Conservation (phyloP, 2,113 vertebrate genomes). For the Morone chrysops region DNA sequence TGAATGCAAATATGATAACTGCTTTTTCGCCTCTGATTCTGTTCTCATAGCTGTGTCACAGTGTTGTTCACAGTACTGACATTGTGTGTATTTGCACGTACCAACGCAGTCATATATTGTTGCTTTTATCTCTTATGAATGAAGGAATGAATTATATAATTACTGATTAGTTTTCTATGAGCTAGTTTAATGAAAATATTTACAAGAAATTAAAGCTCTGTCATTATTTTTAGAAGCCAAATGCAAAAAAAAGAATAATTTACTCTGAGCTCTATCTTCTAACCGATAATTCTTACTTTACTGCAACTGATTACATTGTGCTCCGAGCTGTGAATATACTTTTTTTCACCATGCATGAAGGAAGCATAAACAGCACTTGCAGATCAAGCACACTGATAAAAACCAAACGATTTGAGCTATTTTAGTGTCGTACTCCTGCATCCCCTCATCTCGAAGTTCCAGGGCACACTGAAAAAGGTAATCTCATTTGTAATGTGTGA, state of each 20-base stretch:
- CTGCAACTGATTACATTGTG: slow-evolving; percentile 81
- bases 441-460: slow-evolving; percentile 79
- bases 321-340: slow-evolving; percentile 80
- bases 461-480: slow-evolving; percentile 83
- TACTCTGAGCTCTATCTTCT: slow-evolving; percentile 66
- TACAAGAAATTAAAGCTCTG: slow-evolving; percentile 35
- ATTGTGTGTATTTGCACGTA: slow-evolving; percentile 23
- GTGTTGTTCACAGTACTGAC: slow-evolving; percentile 21
- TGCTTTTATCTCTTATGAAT: slow-evolving; percentile 49
- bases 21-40: slow-evolving; percentile 59
- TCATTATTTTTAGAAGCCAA: slow-evolving; percentile 47
- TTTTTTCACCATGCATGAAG: slow-evolving; percentile 76
- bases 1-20: slow-evolving; percentile 81
- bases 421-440: slow-evolving; percentile 73
- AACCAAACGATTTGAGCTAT: slow-evolving; percentile 75
- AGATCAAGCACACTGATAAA: slow-evolving; percentile 84
- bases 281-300: slow-evolving; percentile 72
- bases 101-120: slow-evolving; percentile 16
- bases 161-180: slow-evolving; percentile 42
- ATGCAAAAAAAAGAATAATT: slow-evolving; percentile 54
- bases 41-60: slow-evolving; percentile 17
- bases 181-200: slow-evolving; percentile 46
- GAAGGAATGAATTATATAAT: slow-evolving; percentile 33
- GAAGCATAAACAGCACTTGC: slow-evolving; percentile 76
- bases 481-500: slow-evolving; percentile 89